Conservation (phyloP, 2,797 vertebrate species). For the Coluber constrictor region DNA sequence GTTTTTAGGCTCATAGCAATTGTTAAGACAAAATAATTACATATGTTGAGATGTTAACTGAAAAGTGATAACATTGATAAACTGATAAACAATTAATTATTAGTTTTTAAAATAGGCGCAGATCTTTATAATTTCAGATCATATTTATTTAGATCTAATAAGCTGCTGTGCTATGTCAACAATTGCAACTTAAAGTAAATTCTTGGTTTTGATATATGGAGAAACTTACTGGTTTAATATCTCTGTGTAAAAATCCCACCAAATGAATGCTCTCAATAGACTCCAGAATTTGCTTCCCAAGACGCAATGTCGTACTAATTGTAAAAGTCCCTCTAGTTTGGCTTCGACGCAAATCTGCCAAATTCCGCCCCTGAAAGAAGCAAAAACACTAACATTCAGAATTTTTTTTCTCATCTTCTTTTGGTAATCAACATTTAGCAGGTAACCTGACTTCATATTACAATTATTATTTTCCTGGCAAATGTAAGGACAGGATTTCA, state of each 20-base stretch:
- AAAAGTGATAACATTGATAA: not conserved
- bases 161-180: not conserved
- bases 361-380: constrained; percentile 86
- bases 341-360: constrained; percentile 94
- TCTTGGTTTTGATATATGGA: constrained; percentile 26
- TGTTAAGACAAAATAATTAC: not conserved
- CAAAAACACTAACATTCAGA: not conserved
- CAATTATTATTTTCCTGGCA: not conserved
- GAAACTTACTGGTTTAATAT: constrained; percentile 92
- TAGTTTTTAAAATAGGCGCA: not conserved
- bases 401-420: not conserved
- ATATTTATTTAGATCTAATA: not conserved
- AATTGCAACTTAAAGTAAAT: constrained; percentile 12
- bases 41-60: not conserved
- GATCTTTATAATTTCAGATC: not conserved
- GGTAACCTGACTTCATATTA: not conserved
- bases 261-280: constrained; percentile 98
- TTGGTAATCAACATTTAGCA: not conserved
- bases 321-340: constrained; percentile 92
- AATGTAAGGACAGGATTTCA: not conserved
- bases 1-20: constrained; percentile 1
- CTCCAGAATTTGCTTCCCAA: constrained; percentile 94
- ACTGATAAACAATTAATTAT: not conserved
- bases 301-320: constrained; percentile 90
- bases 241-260: constrained; percentile 94